Percentiles rank a stretch among this genome's conserved stretches.
Evolutionary conservation across 2,888 invertebrate genomes (phyloP).

Genomic region (Conistra vaccinii): DNA sequence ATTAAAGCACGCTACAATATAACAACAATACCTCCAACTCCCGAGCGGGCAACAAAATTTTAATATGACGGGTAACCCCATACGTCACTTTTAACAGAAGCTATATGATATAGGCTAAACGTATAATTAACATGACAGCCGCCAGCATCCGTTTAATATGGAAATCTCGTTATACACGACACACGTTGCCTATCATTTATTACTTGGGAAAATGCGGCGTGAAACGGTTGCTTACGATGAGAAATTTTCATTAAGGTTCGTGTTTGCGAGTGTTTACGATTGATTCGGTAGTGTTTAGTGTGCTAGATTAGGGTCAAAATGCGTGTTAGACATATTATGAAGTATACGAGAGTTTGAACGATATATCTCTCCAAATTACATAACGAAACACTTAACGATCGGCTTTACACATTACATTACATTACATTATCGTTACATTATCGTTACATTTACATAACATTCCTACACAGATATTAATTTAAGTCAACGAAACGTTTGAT

Average conservation of each 20-base stretch:
- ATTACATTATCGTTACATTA: too few relatives aligned
- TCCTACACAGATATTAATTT: not conserved
- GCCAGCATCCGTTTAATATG: conserved; percentile 71
- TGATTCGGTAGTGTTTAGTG: conserved; percentile 19
- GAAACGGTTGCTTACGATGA: conserved; percentile 38
- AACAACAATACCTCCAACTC: conserved; percentile 12
- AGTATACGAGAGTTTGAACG: not conserved
- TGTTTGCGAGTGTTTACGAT: conserved; percentile 30
- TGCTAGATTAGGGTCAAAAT: not conserved
- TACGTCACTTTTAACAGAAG: conserved; percentile 47
- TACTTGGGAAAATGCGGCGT: conserved; percentile 68
- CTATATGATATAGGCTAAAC: conserved; percentile 54
- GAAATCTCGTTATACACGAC: conserved; percentile 75
- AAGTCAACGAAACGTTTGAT: not conserved
- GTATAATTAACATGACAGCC: conserved; percentile 71
- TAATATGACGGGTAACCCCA: conserved; percentile 57
- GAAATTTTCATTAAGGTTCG: conserved; percentile 57
- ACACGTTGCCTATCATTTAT: conserved; percentile 75
- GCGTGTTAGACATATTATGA: not conserved
- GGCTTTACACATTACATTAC: too few relatives aligned
- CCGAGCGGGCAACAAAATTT: conserved; percentile 38
- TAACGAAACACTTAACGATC: too few relatives aligned
- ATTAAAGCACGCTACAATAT: conserved; percentile 30
- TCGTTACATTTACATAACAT: too few relatives aligned
- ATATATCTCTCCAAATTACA: not conserved